phyloP scores from a whole-genome alignment of 2,113 vertebrate species.

The Columbina picui region DNA sequence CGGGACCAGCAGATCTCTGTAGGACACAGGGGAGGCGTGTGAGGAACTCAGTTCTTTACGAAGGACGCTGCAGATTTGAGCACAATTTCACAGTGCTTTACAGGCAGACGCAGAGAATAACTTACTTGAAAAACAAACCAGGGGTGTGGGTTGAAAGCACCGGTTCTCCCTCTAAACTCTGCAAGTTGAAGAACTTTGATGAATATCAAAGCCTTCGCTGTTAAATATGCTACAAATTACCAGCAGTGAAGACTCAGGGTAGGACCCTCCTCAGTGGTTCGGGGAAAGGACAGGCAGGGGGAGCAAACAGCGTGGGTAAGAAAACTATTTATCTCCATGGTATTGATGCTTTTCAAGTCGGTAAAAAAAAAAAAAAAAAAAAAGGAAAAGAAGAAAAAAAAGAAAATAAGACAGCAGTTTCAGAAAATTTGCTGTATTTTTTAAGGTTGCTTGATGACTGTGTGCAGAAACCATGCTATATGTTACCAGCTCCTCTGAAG shows the following conservation, averaged over 20 bases:
- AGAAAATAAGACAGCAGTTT: background rate
- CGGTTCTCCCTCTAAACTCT: background rate
- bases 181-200: background rate
- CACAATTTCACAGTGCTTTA: background rate
- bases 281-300: background rate
- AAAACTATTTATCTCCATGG: background rate
- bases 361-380: background rate
- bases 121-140: background rate
- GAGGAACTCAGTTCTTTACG: accelerated
- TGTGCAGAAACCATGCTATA: background rate
- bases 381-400: background rate
- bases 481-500: background rate
- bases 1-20: background rate
- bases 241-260: accelerated
- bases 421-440: background rate
- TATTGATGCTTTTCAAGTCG: background rate
- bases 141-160: background rate
- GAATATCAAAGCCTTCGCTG: background rate
- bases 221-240: background rate
- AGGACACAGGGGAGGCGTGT: accelerated
- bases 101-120: background rate
- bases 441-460: background rate
- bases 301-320: background rate
- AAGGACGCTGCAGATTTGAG: background rate
- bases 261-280: background rate